Percentiles rank a stretch among this genome's conserved stretches.
These are phyloP conservation scores for Enteromius anoplus DNA, from an alignment of 2,797 vertebrate species.

Conservation along the genomic window DNA sequence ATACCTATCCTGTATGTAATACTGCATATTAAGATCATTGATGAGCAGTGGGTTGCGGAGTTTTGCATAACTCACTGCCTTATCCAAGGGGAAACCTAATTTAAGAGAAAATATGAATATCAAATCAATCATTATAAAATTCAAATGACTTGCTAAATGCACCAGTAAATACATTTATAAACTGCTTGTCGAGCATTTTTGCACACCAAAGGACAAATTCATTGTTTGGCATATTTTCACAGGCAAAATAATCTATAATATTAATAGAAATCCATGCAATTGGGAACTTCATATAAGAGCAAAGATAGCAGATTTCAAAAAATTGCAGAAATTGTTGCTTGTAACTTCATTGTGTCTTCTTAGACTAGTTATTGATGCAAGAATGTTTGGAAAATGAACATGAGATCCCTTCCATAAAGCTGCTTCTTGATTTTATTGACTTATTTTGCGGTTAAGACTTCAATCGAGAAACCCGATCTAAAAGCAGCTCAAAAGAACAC, in stretches of 20 bases:
- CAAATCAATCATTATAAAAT: background rate
- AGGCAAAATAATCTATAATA: background rate
- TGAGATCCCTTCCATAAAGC: background rate
- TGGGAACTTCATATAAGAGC: background rate
- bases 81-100: constrained; percentile 95
- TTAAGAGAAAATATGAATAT: background rate
- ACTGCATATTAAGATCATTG: constrained; percentile 98
- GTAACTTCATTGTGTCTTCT: background rate
- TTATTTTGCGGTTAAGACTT: background rate
- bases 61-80: constrained; percentile 95
- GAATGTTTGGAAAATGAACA: background rate
- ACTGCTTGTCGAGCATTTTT: background rate
- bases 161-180: background rate
- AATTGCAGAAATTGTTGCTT: background rate
- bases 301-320: background rate
- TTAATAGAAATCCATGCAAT: background rate
- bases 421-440: background rate
- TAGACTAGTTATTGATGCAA: background rate
- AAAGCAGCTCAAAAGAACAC: constrained; percentile 13
- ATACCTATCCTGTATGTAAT: constrained; percentile 98
- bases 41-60: constrained; percentile 94
- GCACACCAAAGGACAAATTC: background rate
- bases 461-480: background rate
- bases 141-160: background rate
- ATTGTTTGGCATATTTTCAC: background rate